These are phyloP conservation scores for Torymus texanus DNA, from an alignment of 2,888 invertebrate genomes.

Conservation along the genomic window DNA sequence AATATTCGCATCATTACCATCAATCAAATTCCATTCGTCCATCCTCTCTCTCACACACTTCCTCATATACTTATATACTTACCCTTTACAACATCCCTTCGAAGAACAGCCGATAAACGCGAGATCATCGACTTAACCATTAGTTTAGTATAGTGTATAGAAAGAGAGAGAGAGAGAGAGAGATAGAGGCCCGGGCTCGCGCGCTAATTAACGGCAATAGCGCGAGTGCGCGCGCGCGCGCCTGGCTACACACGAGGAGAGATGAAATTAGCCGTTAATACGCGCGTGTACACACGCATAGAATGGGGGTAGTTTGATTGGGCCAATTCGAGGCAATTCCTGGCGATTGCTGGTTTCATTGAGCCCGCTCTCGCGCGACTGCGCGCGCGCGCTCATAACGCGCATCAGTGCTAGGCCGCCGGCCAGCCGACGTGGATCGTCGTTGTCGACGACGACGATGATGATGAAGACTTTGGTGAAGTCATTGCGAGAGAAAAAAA, in stretches of 20 bases:
- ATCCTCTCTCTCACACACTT: too few species aligned
- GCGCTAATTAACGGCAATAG: conserved; percentile 39
- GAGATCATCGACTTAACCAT: too few species aligned
- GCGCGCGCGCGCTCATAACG: conserved; percentile 57
- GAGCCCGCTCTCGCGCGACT: conserved; percentile 67
- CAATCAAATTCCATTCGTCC: too few species aligned
- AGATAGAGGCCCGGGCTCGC: too few species aligned
- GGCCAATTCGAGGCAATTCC: conserved; percentile 76
- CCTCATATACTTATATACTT: too few species aligned
- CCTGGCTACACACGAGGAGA: conserved; percentile 36
- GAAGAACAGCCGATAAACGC: too few species aligned
- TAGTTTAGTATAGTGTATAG: too few species aligned
- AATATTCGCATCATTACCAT: too few species aligned
- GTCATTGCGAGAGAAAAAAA: too few species aligned
- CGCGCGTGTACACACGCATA: conserved; percentile 71
- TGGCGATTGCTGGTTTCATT: conserved; percentile 76
- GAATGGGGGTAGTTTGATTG: conserved; percentile 76
- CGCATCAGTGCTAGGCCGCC: conserved; percentile 72
- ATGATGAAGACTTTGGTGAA: too few species aligned
- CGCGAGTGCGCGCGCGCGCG: neutral
- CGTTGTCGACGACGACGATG: neutral
- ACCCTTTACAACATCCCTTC: too few species aligned
- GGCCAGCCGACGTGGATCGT: conserved; percentile 65
- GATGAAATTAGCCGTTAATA: conserved; percentile 75
- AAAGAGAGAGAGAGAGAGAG: too few species aligned